Base-by-base conservation (phyloP, 2,888 invertebrate genomes). In the Toxonevra muliebris region DNA sequence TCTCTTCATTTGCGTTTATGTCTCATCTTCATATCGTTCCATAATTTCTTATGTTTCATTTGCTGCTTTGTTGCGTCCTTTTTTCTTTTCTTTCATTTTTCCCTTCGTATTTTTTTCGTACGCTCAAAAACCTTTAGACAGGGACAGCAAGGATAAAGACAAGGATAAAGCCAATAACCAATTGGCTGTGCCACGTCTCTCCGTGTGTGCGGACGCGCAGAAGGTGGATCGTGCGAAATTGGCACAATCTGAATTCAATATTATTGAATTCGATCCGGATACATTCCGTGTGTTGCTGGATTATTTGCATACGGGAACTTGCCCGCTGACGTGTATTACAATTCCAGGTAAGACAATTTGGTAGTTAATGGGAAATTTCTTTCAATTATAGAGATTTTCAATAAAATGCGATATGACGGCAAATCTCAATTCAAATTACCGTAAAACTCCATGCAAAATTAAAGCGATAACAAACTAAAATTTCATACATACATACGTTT, bases 241-340 rank as follows among this genome's bases (percentile, higher is more conserved):
- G 71, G 95, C 95, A 63, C 96, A 96, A 87, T 95, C 95, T 74
- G 96, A 96, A 91, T 96, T 96, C 87, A 93, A 93, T 74, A 95
- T 96, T 82, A 96, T 96, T 81, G 96, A 96, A 86, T 96, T 96
- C 86, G 96, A 96, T 86, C 93, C 95, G 55, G 96, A 96, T 75
- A 96, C 96, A 11, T 96, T 96, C 86, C 90, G 95, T 71, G 93
- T 95, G 77, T 88, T 96, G 2, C 87, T 96, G 85, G 95, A 96
- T 86, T 96, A 96, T 86, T 87, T 96, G 73, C 96, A 96, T 86
- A 96, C 95, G 15, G 96, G 96, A 68, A 94, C 94, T 68, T 96
- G 96, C 85, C 94, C 95, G 0, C 86, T 96, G 59, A 96, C 96
- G 2, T 96, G 96, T 86, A 92, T 94, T 75, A 94, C 94, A 72